A percentile compares a stretch with the other conserved stretches of the same genome.
Conservation (phyloP, 2,888 invertebrate genomes). For the Pheosia tremula region DNA sequence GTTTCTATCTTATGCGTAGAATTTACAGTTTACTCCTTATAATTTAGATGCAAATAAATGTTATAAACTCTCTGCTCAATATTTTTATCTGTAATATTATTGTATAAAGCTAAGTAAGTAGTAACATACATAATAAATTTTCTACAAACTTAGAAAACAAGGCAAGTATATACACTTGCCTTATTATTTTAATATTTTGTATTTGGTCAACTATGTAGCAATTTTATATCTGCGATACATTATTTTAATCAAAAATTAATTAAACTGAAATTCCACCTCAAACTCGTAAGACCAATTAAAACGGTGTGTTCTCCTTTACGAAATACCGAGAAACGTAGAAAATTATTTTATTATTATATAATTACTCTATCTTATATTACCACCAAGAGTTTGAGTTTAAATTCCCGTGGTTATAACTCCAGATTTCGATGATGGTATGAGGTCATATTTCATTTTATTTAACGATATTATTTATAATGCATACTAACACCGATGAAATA, state of each 20-base stretch:
- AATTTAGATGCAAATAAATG: too few relatives aligned
- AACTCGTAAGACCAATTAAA: background rate
- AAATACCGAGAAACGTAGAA: background rate
- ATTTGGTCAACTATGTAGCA: background rate
- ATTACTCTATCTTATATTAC: constrained; percentile 16
- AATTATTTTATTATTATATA: constrained; percentile 5
- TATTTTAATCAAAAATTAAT: background rate
- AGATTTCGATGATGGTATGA: constrained; percentile 1
- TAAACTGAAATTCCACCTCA: background rate
- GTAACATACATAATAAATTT: too few relatives aligned
- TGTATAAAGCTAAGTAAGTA: too few relatives aligned
- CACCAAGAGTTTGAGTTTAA: constrained; percentile 16
- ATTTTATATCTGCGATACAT: too few relatives aligned
- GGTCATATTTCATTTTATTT: background rate
- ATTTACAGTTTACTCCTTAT: background rate
- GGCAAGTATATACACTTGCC: too few relatives aligned
- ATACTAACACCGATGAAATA: constrained; percentile 15
- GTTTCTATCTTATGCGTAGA: background rate
- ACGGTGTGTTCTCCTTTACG: background rate
- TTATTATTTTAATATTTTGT: background rate
- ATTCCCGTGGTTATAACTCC: constrained; percentile 28
- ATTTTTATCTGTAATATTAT: too few relatives aligned
- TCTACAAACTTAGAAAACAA: too few relatives aligned
- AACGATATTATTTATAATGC: background rate
- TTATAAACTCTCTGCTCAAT: too few relatives aligned